phyloP scores from a whole-genome alignment of 1,140 invertebrate species.

The Macrobrachium rosenbergii region DNA sequence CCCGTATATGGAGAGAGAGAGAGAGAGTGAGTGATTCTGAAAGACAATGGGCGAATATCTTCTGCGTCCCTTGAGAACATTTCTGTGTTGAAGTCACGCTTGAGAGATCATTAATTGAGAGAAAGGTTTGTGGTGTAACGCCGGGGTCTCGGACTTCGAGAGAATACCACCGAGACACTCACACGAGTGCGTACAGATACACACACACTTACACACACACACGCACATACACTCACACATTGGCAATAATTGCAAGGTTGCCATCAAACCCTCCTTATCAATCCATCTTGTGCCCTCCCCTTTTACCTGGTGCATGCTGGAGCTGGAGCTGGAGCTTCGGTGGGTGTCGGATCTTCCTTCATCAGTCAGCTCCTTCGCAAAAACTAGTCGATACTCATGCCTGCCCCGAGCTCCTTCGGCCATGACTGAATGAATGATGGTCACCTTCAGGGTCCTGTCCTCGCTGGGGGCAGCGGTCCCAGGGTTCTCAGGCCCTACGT shows the following conservation, averaged over 20 bases:
- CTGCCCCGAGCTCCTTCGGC: constrained; percentile 40
- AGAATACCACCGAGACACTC: too few species aligned
- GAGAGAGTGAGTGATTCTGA: too few species aligned
- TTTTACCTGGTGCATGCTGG: too few species aligned
- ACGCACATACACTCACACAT: constrained; percentile 6
- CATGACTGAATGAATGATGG: constrained; percentile 59
- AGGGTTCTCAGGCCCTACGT: not conserved
- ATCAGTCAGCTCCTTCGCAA: constrained; percentile 52
- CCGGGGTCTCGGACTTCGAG: too few species aligned
- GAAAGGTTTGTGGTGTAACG: not conserved
- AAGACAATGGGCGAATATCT: too few species aligned
- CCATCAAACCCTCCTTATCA: constrained; percentile 54
- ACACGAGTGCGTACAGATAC: too few species aligned
- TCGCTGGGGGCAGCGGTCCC: not conserved
- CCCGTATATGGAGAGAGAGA: too few species aligned
- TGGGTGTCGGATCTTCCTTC: constrained; percentile 22
- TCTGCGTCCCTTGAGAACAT: too few species aligned
- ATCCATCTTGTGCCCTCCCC: constrained; percentile 45
- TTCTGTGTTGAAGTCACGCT: not conserved
- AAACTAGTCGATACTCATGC: constrained; percentile 51
- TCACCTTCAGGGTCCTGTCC: constrained; percentile 26
- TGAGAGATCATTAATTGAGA: constrained; percentile 31
- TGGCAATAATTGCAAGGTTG: constrained; percentile 59
- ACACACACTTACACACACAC: too few species aligned
- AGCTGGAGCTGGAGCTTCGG: too few species aligned